Percentiles rank a stretch among this genome's conserved stretches.
Evolutionary conservation across 2,113 vertebrate genomes (phyloP).

Genomic region (Fregetta grallaria): DNA sequence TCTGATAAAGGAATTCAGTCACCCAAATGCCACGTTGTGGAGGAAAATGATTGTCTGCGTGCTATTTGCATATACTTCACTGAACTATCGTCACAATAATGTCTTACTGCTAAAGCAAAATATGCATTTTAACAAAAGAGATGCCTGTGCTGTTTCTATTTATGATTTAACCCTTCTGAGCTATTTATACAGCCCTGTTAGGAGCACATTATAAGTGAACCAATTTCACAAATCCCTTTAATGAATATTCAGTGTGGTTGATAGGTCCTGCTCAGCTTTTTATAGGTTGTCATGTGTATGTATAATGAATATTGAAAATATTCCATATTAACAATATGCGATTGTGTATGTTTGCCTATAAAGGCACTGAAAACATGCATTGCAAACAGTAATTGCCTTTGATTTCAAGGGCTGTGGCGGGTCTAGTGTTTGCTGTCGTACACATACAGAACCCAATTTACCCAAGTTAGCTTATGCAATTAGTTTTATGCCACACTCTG

Average conservation of each 20-base stretch:
- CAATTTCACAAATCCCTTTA: not conserved
- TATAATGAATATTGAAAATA: not conserved
- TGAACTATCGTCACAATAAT: not conserved
- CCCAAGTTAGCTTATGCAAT: not conserved
- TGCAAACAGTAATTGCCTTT: not conserved
- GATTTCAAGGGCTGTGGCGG: not conserved
- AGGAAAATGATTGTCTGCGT: not conserved
- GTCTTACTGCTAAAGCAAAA: not conserved
- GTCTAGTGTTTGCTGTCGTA: not conserved
- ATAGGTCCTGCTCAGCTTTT: not conserved
- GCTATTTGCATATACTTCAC: not conserved
- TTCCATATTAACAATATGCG: not conserved
- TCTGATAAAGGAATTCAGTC: not conserved
- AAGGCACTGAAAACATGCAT: not conserved
- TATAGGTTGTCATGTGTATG: not conserved
- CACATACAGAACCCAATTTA: accelerated
- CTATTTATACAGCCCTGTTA: not conserved
- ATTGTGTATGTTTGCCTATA: not conserved
- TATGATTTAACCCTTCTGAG: not conserved
- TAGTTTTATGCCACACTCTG: not conserved
- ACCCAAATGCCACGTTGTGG: not conserved
- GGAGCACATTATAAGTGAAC: not conserved
- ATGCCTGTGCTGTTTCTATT: not conserved
- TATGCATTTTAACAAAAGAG: not conserved
- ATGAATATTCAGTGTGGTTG: not conserved